Evolutionary conservation across 1,140 invertebrate genomes (phyloP), one percentile per base, ranked within the genome.

Genomic region (Cydia pomonella): DNA sequence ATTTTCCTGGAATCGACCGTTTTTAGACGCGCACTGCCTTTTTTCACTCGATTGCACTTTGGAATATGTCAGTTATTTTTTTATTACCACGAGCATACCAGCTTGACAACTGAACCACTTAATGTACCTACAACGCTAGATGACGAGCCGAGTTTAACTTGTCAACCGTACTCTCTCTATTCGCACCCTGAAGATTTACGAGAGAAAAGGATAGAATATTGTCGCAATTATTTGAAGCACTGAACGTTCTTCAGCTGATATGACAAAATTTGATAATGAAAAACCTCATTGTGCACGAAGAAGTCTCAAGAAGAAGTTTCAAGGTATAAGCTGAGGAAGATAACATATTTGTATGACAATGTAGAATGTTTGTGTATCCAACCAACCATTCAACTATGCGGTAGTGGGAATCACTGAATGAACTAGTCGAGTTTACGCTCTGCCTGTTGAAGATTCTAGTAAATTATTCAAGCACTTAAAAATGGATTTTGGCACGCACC

Each of bases 401-500:
- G 53, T 23, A 59, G 21, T 59, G 1, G 9, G 53, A 59, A 59
- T 7, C 6, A 59, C 53, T 59, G 53, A 59, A 59, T 59, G 53
- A 23, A 59, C 50, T 59, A 59, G 18, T 59, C 9, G 16, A n/a
- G n/a, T 23, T 59, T 59, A 59, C 53, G 21, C 53, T 23, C 21
- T 23, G 53, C 53, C 53, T 59, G 53, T 59, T 59, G 53, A 59
- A 59, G 53, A 59, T 50, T 16, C 7, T 59, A 59, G 21, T 18
- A 59, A 59, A 59, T 59, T 59, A 59, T 69, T 33, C 7, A 38
- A 69, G 3, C 64, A 21, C 64, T 69, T 69, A 38, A n/a, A 69
- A 69, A 69, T 69, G 64, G 29, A 69, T 21, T 59, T 69, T 69
- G 64, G 64, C 64, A 69, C 27, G 64, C 64, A 69, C 27, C n/a